Evolutionary conservation across 2,888 invertebrate species (phyloP), one percentile per base, ranked within the genome.

Genomic region (Drosophila atripex): DNA sequence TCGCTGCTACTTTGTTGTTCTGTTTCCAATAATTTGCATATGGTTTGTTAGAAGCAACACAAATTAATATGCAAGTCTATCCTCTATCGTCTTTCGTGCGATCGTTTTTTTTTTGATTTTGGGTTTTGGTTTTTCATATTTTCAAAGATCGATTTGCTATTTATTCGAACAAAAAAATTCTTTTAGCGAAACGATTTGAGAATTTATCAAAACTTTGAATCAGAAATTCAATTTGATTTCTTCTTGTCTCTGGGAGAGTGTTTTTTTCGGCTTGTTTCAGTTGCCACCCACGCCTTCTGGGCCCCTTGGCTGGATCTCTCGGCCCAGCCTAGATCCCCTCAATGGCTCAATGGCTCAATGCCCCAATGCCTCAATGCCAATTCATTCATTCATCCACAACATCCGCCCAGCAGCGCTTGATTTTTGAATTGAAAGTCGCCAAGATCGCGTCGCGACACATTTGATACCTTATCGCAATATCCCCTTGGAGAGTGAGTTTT

Each of bases 371-470:
- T 32, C 66, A 47, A 68, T 43, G 53, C 58, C 60, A 80, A 25
- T 66, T 79, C 58, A 41, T 65, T 66, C 51, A 23, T 51, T 51
- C 68, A 66, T 54, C 66, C 64, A 66, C 71, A 70, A 83, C 84
- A 86, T 86, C 86, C 77, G 80, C 75, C 80, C 75, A 73, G 80
- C 72, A 54, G 68, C 54, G 75, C 75, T 51, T 49, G 71, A 68
- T 77, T 80, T 73, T 52, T 60, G 69, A 80, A 80, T 66, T 86
- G 63, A 73, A 86, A 64, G 63, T 53, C 28, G 76, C 70, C 87
- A 78, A 86, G 82, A 87, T 87, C 75, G 78, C 69, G 84, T 68
- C 82, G 82, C 82, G 82, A 82, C 82, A 87, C 46, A 73, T 63
- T 51, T 82, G 83, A 83, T 83, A 82, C 72, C 83, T 87, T 83